phyloP scores from a whole-genome alignment of 2,113 vertebrate genomes.

The Pygoscelis adeliae region DNA sequence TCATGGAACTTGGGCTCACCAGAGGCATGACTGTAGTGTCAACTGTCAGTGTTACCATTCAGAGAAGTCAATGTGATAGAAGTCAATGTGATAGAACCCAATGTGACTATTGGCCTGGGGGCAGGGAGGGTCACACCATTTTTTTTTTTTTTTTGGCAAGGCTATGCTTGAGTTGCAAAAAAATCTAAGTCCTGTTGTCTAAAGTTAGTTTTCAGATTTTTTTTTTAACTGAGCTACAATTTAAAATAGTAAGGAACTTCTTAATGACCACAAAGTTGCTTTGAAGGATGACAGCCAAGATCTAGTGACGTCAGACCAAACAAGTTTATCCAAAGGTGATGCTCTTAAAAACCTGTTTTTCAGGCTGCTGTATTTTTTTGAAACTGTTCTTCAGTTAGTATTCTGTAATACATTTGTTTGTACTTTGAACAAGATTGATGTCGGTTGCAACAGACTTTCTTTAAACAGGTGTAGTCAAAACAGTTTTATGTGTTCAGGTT shows the following conservation, averaged over 20 bases:
- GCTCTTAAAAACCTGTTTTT: slow-evolving; percentile 62
- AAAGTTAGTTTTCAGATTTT: neutral
- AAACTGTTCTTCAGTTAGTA: neutral
- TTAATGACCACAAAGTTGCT: slow-evolving; percentile 2
- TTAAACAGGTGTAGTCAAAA: neutral
- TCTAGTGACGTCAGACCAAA: slow-evolving; percentile 12
- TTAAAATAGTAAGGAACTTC: neutral
- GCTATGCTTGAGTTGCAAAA: neutral
- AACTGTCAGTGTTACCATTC: neutral
- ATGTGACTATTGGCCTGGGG: neutral
- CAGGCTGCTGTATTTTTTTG: neutral
- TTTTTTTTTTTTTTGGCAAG: neutral
- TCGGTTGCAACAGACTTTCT: slow-evolving; percentile 4
- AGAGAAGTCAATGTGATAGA: neutral
- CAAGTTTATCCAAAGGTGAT: slow-evolving; percentile 49
- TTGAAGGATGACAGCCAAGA: slow-evolving; percentile 26
- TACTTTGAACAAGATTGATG: slow-evolving; percentile 16
- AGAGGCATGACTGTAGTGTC: neutral
- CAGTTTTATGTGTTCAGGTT: neutral
- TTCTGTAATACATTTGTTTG: neutral
- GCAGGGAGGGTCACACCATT: neutral
- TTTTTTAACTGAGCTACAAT: neutral
- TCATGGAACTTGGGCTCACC: neutral
- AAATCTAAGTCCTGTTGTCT: neutral
- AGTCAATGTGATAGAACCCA: neutral